Conservation (phyloP, 2,797 vertebrate genomes). For the Muscicapa comitata region DNA sequence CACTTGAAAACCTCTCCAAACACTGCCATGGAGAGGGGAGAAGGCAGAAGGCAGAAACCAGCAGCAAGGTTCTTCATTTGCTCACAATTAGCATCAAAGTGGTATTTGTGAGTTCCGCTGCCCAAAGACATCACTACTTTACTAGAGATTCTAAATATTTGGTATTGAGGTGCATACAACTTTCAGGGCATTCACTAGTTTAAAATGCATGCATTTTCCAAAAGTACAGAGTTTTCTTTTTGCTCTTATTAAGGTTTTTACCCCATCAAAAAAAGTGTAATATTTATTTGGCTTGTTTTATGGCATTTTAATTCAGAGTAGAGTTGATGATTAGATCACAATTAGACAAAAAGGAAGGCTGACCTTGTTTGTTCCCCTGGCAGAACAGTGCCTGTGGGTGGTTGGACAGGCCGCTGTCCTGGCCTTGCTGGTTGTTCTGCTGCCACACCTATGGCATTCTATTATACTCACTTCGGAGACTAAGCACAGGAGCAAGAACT, state of each 20-base stretch:
- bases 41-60: not conserved
- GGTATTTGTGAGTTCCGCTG: not conserved
- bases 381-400: not conserved
- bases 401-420: not conserved
- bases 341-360: not conserved
- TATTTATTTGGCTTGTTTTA: not conserved
- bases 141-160: not conserved
- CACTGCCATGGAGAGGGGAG: not conserved
- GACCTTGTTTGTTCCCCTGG: not conserved
- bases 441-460: not conserved
- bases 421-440: not conserved
- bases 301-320: not conserved
- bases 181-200: not conserved
- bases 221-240: fast-evolving
- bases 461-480: not conserved
- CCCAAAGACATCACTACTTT: not conserved
- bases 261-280: not conserved
- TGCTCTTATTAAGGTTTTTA: not conserved
- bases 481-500: not conserved
- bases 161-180: not conserved
- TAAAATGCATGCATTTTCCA: not conserved
- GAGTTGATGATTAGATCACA: not conserved
- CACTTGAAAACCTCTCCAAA: not conserved
- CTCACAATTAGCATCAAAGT: not conserved
- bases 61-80: not conserved